Conservation (phyloP, 2,797 vertebrate genomes). For the Dryobates pubescens region DNA sequence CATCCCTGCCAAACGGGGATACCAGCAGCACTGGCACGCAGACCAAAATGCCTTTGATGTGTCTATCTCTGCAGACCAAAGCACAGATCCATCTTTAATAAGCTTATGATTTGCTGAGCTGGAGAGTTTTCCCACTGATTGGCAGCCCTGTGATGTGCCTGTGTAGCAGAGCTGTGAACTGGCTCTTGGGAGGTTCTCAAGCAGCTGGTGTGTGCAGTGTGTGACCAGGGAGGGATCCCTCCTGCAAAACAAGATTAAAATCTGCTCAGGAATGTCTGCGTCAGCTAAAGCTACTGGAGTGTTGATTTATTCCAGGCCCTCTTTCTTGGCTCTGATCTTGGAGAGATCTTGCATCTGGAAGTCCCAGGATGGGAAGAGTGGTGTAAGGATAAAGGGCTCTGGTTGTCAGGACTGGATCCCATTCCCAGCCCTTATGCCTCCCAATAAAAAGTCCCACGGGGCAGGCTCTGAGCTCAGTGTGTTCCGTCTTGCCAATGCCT, state of each 20-base stretch:
- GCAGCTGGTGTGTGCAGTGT: background rate
- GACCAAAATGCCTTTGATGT: constrained; percentile 3
- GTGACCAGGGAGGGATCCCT: rapidly evolving
- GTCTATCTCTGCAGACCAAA: constrained; percentile 33
- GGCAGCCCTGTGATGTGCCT: background rate
- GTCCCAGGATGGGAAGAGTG: background rate
- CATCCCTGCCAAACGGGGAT: background rate
- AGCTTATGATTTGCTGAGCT: constrained; percentile 11
- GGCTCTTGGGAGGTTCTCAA: background rate
- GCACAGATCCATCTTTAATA: constrained; percentile 27
- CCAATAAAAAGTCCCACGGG: rapidly evolving
- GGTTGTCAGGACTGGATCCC: background rate
- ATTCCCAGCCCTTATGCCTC: background rate
- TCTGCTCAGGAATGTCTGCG: constrained; percentile 35
- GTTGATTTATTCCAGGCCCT: background rate
- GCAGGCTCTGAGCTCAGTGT: background rate
- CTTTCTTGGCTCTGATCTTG: background rate
- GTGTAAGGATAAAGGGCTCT: background rate
- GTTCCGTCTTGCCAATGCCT: background rate
- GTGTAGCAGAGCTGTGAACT: background rate
- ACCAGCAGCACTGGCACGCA: rapidly evolving
- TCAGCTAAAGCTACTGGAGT: background rate
- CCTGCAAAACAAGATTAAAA: constrained; percentile 21
- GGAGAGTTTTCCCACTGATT: background rate
- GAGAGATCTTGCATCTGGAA: background rate